Evolutionary conservation across 2,113 vertebrate species (phyloP).

Genomic region (Paramisgurnus dabryanus): DNA sequence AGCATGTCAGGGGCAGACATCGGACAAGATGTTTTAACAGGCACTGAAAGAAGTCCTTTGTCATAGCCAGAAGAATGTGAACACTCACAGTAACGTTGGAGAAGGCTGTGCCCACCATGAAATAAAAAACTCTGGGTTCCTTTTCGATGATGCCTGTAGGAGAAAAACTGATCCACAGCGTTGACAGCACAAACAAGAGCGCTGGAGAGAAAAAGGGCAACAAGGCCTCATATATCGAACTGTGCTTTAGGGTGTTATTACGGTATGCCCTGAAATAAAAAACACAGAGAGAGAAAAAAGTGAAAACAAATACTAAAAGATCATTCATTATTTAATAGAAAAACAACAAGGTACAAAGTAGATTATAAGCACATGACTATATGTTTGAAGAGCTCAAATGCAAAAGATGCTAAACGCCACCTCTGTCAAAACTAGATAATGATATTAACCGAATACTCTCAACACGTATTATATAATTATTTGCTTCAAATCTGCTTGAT

Average conservation of each 20-base stretch:
- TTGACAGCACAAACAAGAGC: slow-evolving; percentile 87
- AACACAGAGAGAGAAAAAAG: neutral
- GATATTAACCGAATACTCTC: no score
- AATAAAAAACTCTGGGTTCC: slow-evolving; percentile 91
- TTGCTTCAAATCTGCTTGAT: no score
- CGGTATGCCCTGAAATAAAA: slow-evolving; percentile 78
- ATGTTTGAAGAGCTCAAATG: no score
- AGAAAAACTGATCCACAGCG: slow-evolving; percentile 84
- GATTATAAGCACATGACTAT: no score
- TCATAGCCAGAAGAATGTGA: neutral
- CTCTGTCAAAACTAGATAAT: no score
- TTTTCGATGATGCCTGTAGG: slow-evolving; percentile 82
- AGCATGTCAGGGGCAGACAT: slow-evolving; percentile 1
- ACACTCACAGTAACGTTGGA: slow-evolving; percentile 91
- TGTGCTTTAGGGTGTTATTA: slow-evolving; percentile 87
- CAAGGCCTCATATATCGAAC: slow-evolving; percentile 85
- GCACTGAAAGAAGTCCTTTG: slow-evolving; percentile 18
- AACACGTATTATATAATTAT: no score
- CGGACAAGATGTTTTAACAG: neutral
- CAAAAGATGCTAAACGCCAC: no score
- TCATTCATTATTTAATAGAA: neutral
- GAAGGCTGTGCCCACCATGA: slow-evolving; percentile 96
- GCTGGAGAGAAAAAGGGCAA: slow-evolving; percentile 90
- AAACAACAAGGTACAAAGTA: neutral
- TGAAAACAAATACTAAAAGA: neutral